Conservation (phyloP, 2,888 invertebrate species). For the Eupithecia exiguata region DNA sequence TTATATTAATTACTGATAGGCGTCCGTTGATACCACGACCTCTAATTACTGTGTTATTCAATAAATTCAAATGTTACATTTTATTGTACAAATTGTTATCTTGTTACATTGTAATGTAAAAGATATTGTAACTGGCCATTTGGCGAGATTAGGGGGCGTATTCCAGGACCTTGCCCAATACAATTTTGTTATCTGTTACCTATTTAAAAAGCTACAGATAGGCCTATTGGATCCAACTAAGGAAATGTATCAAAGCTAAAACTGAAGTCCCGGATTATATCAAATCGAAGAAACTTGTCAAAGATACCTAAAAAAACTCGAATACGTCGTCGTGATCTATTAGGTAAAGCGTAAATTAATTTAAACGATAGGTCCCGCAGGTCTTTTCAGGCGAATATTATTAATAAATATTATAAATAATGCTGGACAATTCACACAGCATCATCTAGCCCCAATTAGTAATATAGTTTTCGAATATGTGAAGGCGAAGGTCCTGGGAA, state of each 20-base stretch:
- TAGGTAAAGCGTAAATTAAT: too few relatives aligned
- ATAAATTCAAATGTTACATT: conserved; percentile 16
- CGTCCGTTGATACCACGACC: conserved; percentile 30
- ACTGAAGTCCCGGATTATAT: background rate
- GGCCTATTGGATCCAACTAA: too few relatives aligned
- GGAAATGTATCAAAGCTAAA: background rate
- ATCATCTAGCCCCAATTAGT: too few relatives aligned
- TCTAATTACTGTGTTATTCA: conserved; percentile 28
- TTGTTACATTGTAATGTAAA: conserved; percentile 11
- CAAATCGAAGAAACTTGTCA: background rate
- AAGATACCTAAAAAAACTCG: background rate
- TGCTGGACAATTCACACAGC: too few relatives aligned
- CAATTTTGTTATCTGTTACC: background rate
- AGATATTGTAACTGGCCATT: conserved; percentile 15
- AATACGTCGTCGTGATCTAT: background rate
- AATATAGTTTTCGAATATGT: background rate
- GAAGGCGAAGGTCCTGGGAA: background rate
- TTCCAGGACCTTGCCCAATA: background rate
- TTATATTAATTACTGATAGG: conserved; percentile 38
- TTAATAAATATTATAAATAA: too few relatives aligned
- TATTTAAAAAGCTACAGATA: background rate
- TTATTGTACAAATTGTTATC: conserved; percentile 15
- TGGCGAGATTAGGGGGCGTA: conserved; percentile 16
- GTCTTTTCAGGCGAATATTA: background rate
- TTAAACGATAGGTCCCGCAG: background rate